phyloP scores from a whole-genome alignment of 92 coral and sea anemone genomes.

The Parazoanthus darwini region DNA sequence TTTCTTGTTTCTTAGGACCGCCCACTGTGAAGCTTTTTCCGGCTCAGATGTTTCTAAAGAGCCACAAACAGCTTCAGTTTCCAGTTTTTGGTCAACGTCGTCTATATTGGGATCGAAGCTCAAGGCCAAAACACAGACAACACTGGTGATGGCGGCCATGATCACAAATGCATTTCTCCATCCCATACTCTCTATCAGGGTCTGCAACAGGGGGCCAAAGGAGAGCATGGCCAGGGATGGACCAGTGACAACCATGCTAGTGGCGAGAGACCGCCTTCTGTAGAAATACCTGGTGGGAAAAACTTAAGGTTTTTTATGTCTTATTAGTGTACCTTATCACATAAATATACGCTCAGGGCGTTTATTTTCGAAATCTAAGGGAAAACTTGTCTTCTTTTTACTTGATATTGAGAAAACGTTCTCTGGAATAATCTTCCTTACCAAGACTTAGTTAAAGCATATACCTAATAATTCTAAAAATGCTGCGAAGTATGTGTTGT shows the following conservation, averaged over 20 bases:
- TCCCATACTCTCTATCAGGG: slow-evolving; percentile 35
- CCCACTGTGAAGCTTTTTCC: slow-evolving; percentile 5
- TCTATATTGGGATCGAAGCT: slow-evolving; percentile 52
- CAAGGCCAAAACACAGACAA: slow-evolving; percentile 29
- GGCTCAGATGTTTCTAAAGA: background rate
- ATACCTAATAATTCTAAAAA: too few species aligned
- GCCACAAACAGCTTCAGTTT: background rate
- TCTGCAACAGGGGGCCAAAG: slow-evolving; percentile 42
- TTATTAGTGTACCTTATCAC: too few species aligned
- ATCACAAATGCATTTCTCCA: slow-evolving; percentile 51
- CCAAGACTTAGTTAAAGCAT: too few species aligned
- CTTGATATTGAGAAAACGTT: too few species aligned
- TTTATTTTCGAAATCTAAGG: too few species aligned
- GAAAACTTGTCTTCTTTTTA: too few species aligned
- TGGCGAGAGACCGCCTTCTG: slow-evolving; percentile 42
- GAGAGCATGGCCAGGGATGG: slow-evolving; percentile 36
- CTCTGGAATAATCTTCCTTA: too few species aligned
- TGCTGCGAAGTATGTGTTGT: too few species aligned
- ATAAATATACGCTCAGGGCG: too few species aligned
- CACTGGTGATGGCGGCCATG: slow-evolving; percentile 32
- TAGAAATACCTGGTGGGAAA: background rate
- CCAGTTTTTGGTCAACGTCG: background rate
- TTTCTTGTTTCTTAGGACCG: slow-evolving; percentile 13
- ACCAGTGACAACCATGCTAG: slow-evolving; percentile 37
- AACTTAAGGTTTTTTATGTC: background rate